Base-by-base conservation (phyloP, 2,797 vertebrate species). In the Platalea minor region DNA sequence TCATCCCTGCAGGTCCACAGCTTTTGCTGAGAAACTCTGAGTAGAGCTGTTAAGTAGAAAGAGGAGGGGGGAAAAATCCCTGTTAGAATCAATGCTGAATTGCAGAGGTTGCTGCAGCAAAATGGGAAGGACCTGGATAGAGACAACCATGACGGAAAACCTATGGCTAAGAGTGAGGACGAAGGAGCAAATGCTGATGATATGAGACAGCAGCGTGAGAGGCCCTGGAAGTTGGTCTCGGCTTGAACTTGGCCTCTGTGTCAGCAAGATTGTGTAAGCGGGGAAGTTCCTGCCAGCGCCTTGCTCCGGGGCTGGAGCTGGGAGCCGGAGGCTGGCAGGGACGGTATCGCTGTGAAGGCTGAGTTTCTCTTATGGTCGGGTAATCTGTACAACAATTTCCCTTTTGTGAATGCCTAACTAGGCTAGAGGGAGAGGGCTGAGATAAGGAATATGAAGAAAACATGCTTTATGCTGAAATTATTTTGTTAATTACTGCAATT, bases 171-270 rank as follows among this genome's bases (percentile, higher is more conserved):
- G 39, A 69, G n/a, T 3, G 20, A 39, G 67, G 23, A 84, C 65
- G 61, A 51, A 76, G 75, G 54, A 84, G 48, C 43, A 76, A 61
- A 67, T 28, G 63, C 61, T 76, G 50, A 28, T 51, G 54, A 53
- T 50, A 28, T 4, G 50, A 82, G 65, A 46, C 0, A 0, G 46
- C n/a, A 75, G 19, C 0, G 0, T 59, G 69, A 73, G 70, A 73
- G 28, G 59, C 51, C 45, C 67, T 79, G 60, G 33, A 79, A 74
- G 48, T 9, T 43, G 31, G 18, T 79, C 21, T 75, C 16, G 4
- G 43, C 65, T 85, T 46, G 70, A 75, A 17, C 31, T 77, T 74
- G 78, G 75, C 10, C 61, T 73, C 53, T 81, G 51, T 92, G 87
- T 33, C 77, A 91, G 51, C 45, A 41, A 43, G 89, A 73, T 16